Evolutionary conservation across 2,113 vertebrate genomes (phyloP).

Genomic region (Mionectes macconnelli): DNA sequence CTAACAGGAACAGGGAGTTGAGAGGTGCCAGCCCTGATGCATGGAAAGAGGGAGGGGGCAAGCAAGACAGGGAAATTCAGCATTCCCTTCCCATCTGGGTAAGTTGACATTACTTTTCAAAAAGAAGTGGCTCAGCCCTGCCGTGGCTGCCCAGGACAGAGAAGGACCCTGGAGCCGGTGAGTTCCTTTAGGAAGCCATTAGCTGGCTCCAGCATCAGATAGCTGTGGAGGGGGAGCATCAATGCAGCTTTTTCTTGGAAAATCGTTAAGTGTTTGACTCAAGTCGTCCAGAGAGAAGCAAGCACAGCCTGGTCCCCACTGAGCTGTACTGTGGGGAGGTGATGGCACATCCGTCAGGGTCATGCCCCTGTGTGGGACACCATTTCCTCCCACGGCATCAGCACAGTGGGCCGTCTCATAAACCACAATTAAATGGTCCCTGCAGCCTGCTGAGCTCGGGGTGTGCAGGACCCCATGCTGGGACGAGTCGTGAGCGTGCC

Average conservation of each 20-base stretch:
- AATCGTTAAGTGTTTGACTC: neutral
- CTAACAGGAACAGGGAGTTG: neutral
- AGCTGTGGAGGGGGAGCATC: neutral
- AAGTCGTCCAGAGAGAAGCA: neutral
- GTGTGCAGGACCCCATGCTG: accelerated
- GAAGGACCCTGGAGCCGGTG: neutral
- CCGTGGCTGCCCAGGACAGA: neutral
- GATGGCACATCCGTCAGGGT: neutral
- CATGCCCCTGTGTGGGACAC: neutral
- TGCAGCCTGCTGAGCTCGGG: neutral
- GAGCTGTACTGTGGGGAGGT: neutral
- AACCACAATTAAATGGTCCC: neutral
- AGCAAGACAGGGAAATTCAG: neutral
- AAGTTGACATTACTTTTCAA: neutral
- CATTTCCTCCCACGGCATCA: neutral
- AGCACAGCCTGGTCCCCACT: neutral
- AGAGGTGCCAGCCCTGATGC: neutral
- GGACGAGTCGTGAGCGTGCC: neutral
- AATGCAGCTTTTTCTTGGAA: neutral
- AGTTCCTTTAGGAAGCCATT: neutral
- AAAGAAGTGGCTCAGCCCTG: neutral
- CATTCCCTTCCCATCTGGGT: neutral
- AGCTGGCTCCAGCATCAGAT: neutral
- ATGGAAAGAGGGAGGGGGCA: neutral
- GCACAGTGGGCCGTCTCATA: neutral